Evolutionary conservation across 92 coral and sea anemone species (phyloP).

Genomic region (Nematostella vectensis): DNA sequence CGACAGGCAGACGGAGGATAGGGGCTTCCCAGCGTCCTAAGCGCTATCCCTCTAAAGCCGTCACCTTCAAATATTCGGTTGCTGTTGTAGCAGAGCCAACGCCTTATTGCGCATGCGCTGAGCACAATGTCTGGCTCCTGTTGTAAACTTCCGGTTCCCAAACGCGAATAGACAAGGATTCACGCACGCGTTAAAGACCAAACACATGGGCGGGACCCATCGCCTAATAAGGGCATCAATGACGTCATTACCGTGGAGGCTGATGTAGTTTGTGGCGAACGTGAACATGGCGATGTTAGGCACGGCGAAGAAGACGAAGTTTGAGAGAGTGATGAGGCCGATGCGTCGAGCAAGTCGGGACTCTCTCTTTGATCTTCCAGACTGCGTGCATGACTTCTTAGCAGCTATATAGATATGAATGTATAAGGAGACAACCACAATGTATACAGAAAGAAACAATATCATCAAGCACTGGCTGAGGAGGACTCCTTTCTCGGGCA

Average conservation of each 20-base stretch:
- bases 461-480: slow-evolving; percentile 14
- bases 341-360: slow-evolving; percentile 12
- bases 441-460: slow-evolving; percentile 11
- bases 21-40: too few species aligned
- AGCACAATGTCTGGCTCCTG: background rate
- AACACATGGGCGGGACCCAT: slow-evolving; percentile 31
- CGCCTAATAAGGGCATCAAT: slow-evolving; percentile 10
- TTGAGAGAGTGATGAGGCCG: slow-evolving; percentile 18
- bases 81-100: too few species aligned
- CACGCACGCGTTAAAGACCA: slow-evolving; percentile 26
- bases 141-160: slow-evolving; percentile 9
- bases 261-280: background rate
- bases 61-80: too few species aligned
- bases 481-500: background rate
- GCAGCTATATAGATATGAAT: slow-evolving; percentile 12
- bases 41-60: too few species aligned
- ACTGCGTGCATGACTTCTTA: background rate
- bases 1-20: too few species aligned
- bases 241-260: background rate
- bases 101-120: too few species aligned
- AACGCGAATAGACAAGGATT: slow-evolving; percentile 28
- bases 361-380: slow-evolving; percentile 16
- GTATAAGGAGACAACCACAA: slow-evolving; percentile 12
- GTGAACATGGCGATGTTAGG: slow-evolving; percentile 16
- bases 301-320: slow-evolving; percentile 20